These are phyloP conservation scores for Chorisops tibialis DNA, from an alignment of 2,888 invertebrate species.

Conservation along the genomic window DNA sequence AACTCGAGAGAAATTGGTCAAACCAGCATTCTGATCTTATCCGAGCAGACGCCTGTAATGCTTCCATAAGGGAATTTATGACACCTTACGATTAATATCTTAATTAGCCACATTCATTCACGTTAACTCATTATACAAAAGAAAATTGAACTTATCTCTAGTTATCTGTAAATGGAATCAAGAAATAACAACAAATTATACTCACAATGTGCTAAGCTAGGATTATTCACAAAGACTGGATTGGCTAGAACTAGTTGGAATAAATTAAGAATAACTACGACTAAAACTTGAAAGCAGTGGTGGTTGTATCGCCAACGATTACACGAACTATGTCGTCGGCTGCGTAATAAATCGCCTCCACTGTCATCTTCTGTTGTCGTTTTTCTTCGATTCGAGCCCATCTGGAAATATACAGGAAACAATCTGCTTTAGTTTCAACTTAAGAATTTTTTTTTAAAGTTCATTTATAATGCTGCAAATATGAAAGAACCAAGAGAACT, in stretches of 20 bases:
- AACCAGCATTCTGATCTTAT: too few relatives aligned
- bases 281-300: slow-evolving; percentile 24
- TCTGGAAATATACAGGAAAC: slow-evolving; percentile 25
- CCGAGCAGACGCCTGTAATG: too few relatives aligned
- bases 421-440: not conserved
- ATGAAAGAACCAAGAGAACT: not conserved
- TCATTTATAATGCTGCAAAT: not conserved
- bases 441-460: not conserved
- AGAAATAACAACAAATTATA: slow-evolving; percentile 32
- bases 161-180: not conserved
- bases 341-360: not conserved
- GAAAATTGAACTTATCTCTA: not conserved
- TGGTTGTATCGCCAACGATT: slow-evolving; percentile 28
- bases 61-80: too few relatives aligned
- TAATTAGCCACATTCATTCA: too few relatives aligned
- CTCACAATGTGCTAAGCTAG: slow-evolving; percentile 53
- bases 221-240: slow-evolving; percentile 52
- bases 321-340: not conserved
- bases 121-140: too few relatives aligned
- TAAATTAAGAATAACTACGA: slow-evolving; percentile 37
- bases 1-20: too few relatives aligned
- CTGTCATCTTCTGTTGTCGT: slow-evolving; percentile 9
- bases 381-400: slow-evolving; percentile 26
- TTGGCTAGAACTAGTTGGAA: slow-evolving; percentile 42
- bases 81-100: too few relatives aligned